Base-by-base conservation (phyloP, 2,888 invertebrate species). In the Sclerodermus sp. region DNA sequence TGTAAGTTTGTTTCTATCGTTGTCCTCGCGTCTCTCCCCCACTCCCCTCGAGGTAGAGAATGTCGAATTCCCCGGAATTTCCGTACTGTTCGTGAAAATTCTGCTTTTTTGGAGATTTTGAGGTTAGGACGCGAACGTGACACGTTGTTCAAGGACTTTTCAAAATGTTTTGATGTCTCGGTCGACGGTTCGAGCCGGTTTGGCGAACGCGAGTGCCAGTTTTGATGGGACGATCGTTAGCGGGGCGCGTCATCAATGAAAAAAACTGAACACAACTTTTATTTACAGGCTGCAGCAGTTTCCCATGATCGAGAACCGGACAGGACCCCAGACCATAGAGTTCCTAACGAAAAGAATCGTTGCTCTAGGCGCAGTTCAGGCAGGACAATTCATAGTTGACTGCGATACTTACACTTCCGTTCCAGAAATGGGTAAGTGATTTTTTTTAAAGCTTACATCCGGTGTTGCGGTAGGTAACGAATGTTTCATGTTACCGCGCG, bases 351-450 rank as follows among this genome's bases (percentile, higher is more conserved):
- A 94, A 76, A 83, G 95, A 15, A 85, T 97, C 16, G 81, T 89
- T 32, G 89, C 93, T 0, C 80, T 96, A 1, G 96, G 96, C 14
- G 96, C 95, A 0, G 80, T 86, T 0, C 93, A 91, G 70, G 87
- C 89, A 51, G 96, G 96, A 0, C 93, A 91, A 66, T 96, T 96
- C 77, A 79, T 92, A 43, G 96, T 97, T 0, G 96, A 97, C 73
- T 97, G 96, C 69, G 96, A 97, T 77, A 95, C 95, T 0, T 96
- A 91, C 72, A 87, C 87, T 36, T 91, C 92, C 0, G 86, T 88
- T 39, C 88, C 89, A 1, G 86, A 87, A 67, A 81, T 90, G 73
- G 86, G 86, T 84, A 64, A 76, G 76, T 23, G n/a, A n/a, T n/a
- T n/a, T n/a, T n/a, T n/a, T n/a, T 23, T 23, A 23, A 23, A 23